These are phyloP conservation scores for Cetoscarus ocellatus DNA, from an alignment of 2,797 vertebrate genomes.

Conservation along the genomic window DNA sequence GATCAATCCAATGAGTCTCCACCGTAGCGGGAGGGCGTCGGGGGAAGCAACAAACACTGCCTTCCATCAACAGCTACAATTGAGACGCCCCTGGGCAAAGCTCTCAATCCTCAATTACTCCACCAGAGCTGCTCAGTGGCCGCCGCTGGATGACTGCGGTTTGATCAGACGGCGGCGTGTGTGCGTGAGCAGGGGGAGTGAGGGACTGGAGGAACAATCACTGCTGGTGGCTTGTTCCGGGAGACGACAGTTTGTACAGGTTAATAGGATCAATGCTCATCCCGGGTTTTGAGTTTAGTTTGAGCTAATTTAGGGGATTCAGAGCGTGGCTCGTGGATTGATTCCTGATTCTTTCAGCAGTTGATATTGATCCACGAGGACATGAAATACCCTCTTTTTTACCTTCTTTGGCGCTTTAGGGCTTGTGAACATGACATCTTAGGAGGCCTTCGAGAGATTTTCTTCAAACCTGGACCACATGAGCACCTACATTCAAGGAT, in stretches of 20 bases:
- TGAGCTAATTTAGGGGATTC: neutral
- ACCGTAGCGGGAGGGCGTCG: slow-evolving; percentile 26
- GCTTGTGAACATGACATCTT: no score
- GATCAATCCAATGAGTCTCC: slow-evolving; percentile 35
- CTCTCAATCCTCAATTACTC: slow-evolving; percentile 63
- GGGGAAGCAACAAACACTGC: slow-evolving; percentile 41
- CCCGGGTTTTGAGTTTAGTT: neutral
- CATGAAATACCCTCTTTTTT: no score
- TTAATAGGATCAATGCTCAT: neutral
- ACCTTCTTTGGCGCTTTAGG: no score
- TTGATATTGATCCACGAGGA: no score
- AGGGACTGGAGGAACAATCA: slow-evolving; percentile 1
- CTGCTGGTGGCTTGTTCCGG: neutral
- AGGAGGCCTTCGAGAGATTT: no score
- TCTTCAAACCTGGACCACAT: no score
- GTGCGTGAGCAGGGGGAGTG: slow-evolving; percentile 5
- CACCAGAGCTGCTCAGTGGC: slow-evolving; percentile 33
- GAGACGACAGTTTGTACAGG: neutral
- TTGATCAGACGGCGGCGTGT: slow-evolving; percentile 23
- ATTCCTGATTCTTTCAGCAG: no score
- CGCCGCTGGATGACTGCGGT: slow-evolving; percentile 10
- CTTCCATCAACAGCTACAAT: slow-evolving; percentile 56
- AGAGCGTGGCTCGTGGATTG: neutral
- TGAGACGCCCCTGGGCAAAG: slow-evolving; percentile 59
- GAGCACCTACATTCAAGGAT: no score